Evolutionary conservation across 2,888 invertebrate genomes (phyloP).

Genomic region (Caradrina clavipalpis): DNA sequence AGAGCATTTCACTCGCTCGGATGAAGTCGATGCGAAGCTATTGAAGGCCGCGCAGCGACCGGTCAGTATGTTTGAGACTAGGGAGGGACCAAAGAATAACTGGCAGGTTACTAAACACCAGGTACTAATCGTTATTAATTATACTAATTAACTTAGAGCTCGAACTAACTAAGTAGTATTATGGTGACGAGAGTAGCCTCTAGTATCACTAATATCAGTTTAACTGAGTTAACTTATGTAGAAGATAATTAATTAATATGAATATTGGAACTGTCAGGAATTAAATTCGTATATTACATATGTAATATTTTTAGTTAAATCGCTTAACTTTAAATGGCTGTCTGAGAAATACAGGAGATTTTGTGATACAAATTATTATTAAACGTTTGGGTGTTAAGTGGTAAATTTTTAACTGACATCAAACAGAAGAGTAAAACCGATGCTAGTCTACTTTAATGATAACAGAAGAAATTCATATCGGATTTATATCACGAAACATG

Average conservation of each 20-base stretch:
- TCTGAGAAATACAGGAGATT: no score
- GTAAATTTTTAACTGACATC: slow-evolving; percentile 20
- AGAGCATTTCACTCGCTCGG: slow-evolving; percentile 81
- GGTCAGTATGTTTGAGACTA: slow-evolving; percentile 96
- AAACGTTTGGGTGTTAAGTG: not conserved
- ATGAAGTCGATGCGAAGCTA: slow-evolving; percentile 88
- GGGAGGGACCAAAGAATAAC: slow-evolving; percentile 93
- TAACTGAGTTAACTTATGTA: slow-evolving; percentile 58
- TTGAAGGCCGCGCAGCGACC: slow-evolving; percentile 92
- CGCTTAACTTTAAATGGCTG: no score
- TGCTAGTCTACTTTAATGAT: no score
- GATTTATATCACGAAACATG: not conserved
- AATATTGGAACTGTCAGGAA: not conserved
- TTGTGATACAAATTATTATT: not conserved
- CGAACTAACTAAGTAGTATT: slow-evolving; percentile 43
- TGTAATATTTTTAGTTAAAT: no score
- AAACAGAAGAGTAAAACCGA: slow-evolving; percentile 6
- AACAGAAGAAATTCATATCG: not conserved
- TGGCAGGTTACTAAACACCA: slow-evolving; percentile 92
- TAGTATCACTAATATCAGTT: slow-evolving; percentile 50
- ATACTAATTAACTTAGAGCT: slow-evolving; percentile 74
- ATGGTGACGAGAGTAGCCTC: slow-evolving; percentile 38
- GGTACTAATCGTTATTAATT: slow-evolving; percentile 86
- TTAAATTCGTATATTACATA: no score
- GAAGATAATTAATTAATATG: slow-evolving; percentile 45